A percentile compares a stretch with the other conserved stretches of the same genome.
Conservation (phyloP, 2,797 vertebrate species). For the Tapirus indicus region DNA sequence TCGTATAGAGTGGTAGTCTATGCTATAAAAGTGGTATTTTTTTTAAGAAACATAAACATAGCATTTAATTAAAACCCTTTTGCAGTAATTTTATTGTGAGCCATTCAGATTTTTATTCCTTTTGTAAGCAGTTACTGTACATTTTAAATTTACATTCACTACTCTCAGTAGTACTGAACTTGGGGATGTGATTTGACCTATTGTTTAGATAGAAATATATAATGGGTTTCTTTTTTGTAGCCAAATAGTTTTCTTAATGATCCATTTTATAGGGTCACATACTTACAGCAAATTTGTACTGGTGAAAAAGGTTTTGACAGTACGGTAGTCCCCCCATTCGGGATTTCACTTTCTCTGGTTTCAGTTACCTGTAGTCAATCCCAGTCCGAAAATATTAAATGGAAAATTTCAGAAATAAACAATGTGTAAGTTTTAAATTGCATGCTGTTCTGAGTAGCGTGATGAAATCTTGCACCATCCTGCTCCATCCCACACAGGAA, state of each 20-base stretch:
- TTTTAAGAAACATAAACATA: neutral
- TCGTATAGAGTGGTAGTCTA: neutral
- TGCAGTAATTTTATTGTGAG: neutral
- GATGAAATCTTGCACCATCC: no score
- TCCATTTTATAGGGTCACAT: neutral
- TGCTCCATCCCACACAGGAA: no score
- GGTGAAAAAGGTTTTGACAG: neutral
- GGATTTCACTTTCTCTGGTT: no score
- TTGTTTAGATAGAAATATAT: neutral
- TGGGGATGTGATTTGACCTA: neutral
- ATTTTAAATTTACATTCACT: neutral
- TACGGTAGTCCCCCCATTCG: no score
- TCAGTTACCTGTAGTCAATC: no score
- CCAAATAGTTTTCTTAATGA: neutral
- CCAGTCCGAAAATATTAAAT: no score
- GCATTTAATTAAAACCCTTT: neutral
- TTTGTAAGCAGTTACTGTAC: neutral
- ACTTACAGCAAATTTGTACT: neutral
- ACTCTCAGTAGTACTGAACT: neutral
- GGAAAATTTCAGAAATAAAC: no score
- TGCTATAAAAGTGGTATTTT: neutral
- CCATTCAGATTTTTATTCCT: neutral
- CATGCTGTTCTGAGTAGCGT: no score
- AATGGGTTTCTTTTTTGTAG: neutral
- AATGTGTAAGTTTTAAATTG: no score